Conservation (phyloP, 2,113 vertebrate species). For the Piaya cayana region DNA sequence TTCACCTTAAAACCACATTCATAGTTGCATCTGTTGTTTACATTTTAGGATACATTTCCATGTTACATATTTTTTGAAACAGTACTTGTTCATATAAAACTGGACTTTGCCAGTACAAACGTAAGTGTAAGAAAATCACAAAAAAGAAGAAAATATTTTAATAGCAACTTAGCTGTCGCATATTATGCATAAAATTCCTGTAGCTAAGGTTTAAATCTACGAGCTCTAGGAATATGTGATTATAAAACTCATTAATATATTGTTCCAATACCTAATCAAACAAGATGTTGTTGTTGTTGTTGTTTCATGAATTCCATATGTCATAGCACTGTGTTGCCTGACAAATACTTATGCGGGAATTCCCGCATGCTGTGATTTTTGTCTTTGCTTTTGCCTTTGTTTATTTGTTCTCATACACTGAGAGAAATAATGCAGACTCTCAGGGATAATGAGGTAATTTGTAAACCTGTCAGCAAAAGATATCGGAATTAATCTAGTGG, state of each 20-base stretch:
- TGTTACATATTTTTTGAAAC: background rate
- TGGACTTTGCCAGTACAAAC: background rate
- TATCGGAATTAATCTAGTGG: constrained; percentile 38
- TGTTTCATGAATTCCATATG: background rate
- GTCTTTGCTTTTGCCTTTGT: constrained; percentile 18
- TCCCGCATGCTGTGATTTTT: constrained; percentile 23
- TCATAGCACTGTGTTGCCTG: background rate
- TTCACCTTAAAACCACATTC: background rate
- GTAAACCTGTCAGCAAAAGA: constrained; percentile 41
- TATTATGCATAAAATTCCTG: background rate
- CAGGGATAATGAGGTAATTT: constrained; percentile 63
- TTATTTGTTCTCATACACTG: background rate
- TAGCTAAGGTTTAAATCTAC: background rate
- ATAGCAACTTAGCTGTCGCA: background rate
- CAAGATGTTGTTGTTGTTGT: background rate
- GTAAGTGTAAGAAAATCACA: background rate
- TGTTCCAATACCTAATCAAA: background rate
- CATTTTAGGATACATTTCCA: background rate
- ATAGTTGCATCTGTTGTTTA: background rate
- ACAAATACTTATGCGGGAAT: constrained; percentile 17
- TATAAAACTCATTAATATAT: background rate
- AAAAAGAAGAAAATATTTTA: background rate
- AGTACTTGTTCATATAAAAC: background rate
- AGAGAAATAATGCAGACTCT: constrained; percentile 33
- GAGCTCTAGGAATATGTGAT: background rate